Evolutionary conservation across 2,113 vertebrate genomes (phyloP), one percentile per base, ranked within the genome.

Genomic region (Heliornis fulica): DNA sequence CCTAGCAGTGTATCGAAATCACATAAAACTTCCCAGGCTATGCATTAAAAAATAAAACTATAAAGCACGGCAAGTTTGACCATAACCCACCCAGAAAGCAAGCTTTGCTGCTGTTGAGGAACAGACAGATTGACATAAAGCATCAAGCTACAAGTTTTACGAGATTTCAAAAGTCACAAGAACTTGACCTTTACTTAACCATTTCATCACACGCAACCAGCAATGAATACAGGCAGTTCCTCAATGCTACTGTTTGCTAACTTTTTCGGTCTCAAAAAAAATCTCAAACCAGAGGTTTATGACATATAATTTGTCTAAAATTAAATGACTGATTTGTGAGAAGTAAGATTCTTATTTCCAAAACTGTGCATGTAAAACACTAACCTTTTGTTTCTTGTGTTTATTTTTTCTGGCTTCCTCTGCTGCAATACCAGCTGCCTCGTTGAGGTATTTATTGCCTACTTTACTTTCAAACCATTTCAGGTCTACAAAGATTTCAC

Each of bases 381-480:
- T 86, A 70, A 97, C 99, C 98, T 99, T 98, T 45, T 79, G 95
- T 94, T 98, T 99, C 97, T 98, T 98, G 53, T 95, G 79, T n/a
- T 98, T 97, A 91, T 93, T 98, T 93, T 86, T 97, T 80, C 93
- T 98, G 69, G 98, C 99, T 97, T 99, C 98, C 93, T 99, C 99
- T 41, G 99, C 99, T 81, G 99, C 99, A 29, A 98, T 91, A 38
- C 99, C 99, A 26, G 99, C 99, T 13, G 99, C 99, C 97, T 99
- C 99, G 2, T 99, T 99, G 95, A 99, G 98, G 96, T 99, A 99
- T 97, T 99, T 99, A 98, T 99, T 99, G 48, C 99, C 99, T 63
- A 99, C 98, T 98, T 99, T 99, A 97, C 99, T 99, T 98, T 99
- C 99, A 96, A 99, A 99, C 99, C 99, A 99, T 96, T 99, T 99